Evolutionary conservation across 1,140 invertebrate genomes (phyloP), one percentile per base, ranked within the genome.

Genomic region (Drosophila chauvacae): DNA sequence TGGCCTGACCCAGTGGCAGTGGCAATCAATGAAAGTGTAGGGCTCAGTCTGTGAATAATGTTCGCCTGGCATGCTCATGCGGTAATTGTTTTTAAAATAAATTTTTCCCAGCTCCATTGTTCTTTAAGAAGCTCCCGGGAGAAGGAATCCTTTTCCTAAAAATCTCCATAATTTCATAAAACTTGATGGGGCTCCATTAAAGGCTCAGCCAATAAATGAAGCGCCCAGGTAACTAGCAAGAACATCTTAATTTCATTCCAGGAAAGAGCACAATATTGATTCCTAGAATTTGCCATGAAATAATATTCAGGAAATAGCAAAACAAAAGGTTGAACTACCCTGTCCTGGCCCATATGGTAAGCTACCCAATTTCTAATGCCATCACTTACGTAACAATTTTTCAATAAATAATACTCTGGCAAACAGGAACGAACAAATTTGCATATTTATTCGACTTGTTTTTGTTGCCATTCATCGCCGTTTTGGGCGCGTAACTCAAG

Each of bases 361-460:
- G 13, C 35, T 23, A 16, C 16, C 33, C 35, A 26, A 10, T 11
- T 30, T 30, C 45, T 55, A 60, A 60, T 42, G 56, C 48, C 53
- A 53, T 57, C 57, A 74, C 63, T 82, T 79, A 44, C 62, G 50
- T 62, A 53, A 45, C 47, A 61, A 82, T 79, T 87, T 86, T 87
- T 82, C 80, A 81, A 81, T 81, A 81, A 85, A 76, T 85, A 47
- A 70, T 68, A 9, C 48, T 39, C 66, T 14, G 11, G 23, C 42
- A 64, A 51, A 48, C 42, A 23, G 33, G 47, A 57, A 55, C 20
- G 33, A 56, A 45, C 44, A 81, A 90, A 90, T 90, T 90, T 90
- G 81, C 85, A 90, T 90, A 85, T 90, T 90, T 90, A 90, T 90
- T 81, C 78, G 81, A 81, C 60, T 85, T 81, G 77, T 56, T 71